Evolutionary conservation across 1,140 invertebrate species (phyloP).

Genomic region (Ostrea denselamellosa): DNA sequence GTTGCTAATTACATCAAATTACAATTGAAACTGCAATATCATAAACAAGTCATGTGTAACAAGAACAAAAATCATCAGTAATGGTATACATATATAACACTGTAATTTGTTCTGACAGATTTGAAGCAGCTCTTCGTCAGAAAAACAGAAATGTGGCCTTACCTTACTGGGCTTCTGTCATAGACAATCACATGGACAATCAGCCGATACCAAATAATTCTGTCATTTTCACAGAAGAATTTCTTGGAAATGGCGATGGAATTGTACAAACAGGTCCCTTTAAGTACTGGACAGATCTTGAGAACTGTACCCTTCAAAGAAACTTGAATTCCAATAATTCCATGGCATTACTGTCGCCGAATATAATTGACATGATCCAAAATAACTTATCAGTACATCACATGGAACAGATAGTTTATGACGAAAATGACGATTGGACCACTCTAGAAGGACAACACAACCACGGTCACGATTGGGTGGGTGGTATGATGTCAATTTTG

Average conservation of each 20-base stretch:
- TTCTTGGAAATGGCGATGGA: too few species aligned
- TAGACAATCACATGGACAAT: slow-evolving; percentile 7
- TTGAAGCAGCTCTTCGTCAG: neutral
- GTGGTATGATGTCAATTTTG: slow-evolving; percentile 57
- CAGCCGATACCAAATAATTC: neutral
- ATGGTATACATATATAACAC: too few species aligned
- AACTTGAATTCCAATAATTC: neutral
- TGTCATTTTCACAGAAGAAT: too few species aligned
- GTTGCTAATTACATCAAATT: too few species aligned
- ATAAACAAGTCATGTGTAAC: too few species aligned
- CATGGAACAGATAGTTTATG: slow-evolving; percentile 27
- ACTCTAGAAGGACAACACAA: slow-evolving; percentile 58
- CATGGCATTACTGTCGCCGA: neutral
- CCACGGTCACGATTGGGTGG: slow-evolving; percentile 56
- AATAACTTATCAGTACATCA: neutral
- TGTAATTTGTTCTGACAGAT: neutral
- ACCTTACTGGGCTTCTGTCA: neutral
- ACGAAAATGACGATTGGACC: slow-evolving; percentile 14
- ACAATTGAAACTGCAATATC: too few species aligned
- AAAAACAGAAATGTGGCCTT: neutral
- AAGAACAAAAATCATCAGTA: too few species aligned
- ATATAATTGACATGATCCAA: neutral
- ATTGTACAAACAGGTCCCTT: too few species aligned
- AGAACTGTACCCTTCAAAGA: too few species aligned
- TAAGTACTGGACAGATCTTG: too few species aligned